Evolutionary conservation across 2,113 vertebrate species (phyloP).

Genomic region (Salminus brasiliensis): DNA sequence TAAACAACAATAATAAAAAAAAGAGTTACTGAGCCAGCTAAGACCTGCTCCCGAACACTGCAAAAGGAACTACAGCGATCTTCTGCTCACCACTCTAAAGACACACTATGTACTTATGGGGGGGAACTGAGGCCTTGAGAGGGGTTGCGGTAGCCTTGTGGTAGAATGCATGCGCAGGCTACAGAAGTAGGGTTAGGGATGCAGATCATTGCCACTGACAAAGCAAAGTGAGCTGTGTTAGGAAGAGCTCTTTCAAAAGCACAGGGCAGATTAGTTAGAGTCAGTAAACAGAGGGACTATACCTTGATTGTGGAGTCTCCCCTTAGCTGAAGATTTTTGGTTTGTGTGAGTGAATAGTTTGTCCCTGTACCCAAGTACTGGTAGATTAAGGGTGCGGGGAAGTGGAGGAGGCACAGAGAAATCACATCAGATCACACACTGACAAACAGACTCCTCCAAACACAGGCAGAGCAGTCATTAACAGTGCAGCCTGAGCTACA

Average conservation of each 20-base stretch:
- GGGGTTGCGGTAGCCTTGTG: constrained; percentile 14
- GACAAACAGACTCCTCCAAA: constrained; percentile 13
- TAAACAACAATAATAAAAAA: too few species aligned
- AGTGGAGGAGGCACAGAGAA: constrained; percentile 74
- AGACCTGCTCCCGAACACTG: constrained; percentile 39
- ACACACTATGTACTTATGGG: background rate
- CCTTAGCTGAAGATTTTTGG: constrained; percentile 89
- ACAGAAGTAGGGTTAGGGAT: background rate
- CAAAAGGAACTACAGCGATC: background rate
- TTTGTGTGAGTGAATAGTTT: constrained; percentile 94
- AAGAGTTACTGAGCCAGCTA: constrained; percentile 4
- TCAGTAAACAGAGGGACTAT: constrained; percentile 64
- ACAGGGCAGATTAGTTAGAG: constrained; percentile 27
- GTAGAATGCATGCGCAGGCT: background rate
- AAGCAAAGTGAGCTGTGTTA: background rate
- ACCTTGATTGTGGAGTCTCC: constrained; percentile 89
- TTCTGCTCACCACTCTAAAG: background rate
- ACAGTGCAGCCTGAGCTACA: background rate
- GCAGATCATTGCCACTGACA: background rate
- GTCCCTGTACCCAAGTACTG: constrained; percentile 96
- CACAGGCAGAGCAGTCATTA: background rate
- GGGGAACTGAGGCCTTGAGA: background rate
- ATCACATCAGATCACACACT: constrained; percentile 56
- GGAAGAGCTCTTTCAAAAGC: background rate
- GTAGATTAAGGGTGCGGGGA: constrained; percentile 72